Percentiles rank a stretch among this genome's conserved stretches.
Conservation (phyloP, 1,140 invertebrate species). For the Cecropterus lyciades region DNA sequence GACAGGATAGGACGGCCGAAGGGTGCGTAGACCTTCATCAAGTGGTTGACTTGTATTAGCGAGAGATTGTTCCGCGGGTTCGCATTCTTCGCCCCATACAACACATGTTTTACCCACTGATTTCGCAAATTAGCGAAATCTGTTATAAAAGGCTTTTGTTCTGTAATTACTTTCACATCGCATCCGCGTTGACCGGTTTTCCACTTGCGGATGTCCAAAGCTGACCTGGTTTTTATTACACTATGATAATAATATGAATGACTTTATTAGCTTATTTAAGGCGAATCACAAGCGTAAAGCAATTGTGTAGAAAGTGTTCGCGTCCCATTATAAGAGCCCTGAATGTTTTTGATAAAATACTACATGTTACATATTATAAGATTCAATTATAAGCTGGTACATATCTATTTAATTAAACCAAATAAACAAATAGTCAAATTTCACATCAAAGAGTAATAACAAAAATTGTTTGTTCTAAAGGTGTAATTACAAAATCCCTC, state of each 20-base stretch:
- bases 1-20: slow-evolving; percentile 52
- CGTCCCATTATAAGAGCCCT: too few species aligned
- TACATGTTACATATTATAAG: too few species aligned
- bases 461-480: slow-evolving; percentile 72
- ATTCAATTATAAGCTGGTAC: too few species aligned
- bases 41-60: slow-evolving; percentile 81
- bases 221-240: background rate
- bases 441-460: slow-evolving; percentile 69
- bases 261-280: too few species aligned
- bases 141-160: slow-evolving; percentile 29
- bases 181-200: background rate
- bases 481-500: slow-evolving; percentile 78
- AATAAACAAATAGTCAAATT: slow-evolving; percentile 26
- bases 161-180: slow-evolving; percentile 19
- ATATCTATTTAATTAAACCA: too few species aligned
- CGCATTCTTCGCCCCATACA: slow-evolving; percentile 70
- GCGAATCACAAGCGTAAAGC: too few species aligned
- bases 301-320: too few species aligned
- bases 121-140: slow-evolving; percentile 68
- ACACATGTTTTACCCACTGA: slow-evolving; percentile 73
- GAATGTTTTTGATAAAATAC: too few species aligned
- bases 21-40: slow-evolving; percentile 71
- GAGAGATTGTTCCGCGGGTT: slow-evolving; percentile 70
- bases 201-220: background rate
- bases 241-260: too few species aligned